Percentiles rank a stretch among this genome's conserved stretches.
phyloP scores from a whole-genome alignment of 2,113 vertebrate genomes.

The Phaethon lepturus region DNA sequence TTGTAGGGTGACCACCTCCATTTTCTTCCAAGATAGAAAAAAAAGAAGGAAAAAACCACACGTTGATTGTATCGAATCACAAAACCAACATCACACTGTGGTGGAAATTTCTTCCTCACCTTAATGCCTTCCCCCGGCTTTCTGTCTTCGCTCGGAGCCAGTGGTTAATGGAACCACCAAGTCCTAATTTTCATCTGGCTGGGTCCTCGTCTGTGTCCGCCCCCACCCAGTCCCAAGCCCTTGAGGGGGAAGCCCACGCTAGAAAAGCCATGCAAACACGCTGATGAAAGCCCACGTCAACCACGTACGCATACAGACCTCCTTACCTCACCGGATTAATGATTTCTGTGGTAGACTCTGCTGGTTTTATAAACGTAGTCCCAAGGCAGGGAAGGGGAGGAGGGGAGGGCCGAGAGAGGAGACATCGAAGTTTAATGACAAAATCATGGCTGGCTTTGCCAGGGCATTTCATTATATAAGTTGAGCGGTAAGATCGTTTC shows the following conservation, averaged over 20 bases:
- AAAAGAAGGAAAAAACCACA: neutral
- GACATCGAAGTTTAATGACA: neutral
- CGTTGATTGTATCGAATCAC: neutral
- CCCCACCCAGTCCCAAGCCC: neutral
- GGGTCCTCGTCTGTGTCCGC: neutral
- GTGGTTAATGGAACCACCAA: conserved; percentile 35
- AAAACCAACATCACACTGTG: neutral
- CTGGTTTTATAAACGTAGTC: neutral
- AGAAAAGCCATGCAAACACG: neutral
- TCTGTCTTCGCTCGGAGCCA: neutral
- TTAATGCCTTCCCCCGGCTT: neutral
- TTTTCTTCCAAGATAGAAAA: neutral
- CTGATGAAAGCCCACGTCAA: neutral
- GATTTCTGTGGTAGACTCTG: neutral
- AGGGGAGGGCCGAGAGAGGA: neutral
- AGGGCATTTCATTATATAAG: neutral
- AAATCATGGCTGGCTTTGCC: neutral
- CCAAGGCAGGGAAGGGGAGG: neutral
- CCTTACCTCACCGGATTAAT: neutral
- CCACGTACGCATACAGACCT: fast-evolving
- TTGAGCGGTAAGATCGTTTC: neutral
- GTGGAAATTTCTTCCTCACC: conserved; percentile 53
- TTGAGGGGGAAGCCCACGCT: neutral
- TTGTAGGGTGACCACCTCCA: neutral
- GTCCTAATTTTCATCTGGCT: fast-evolving